Base-by-base conservation (phyloP, 2,888 invertebrate species). In the Phymatocera aterrima region DNA sequence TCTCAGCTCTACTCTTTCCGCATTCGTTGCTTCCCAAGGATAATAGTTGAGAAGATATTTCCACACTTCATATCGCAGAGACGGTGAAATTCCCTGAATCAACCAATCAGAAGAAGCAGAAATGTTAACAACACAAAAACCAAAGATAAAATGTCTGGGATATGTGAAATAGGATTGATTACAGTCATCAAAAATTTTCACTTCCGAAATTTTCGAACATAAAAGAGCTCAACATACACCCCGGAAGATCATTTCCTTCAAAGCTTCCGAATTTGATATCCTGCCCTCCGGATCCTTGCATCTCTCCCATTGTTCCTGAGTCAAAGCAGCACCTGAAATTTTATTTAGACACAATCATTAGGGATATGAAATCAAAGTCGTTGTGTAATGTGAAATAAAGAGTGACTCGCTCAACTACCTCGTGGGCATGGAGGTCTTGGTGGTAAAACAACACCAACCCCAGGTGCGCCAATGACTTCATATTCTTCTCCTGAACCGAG, bases 41-140 rank as follows among this genome's bases (percentile, higher is more conserved):
- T 95, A 95, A 88, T 97, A 98, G 83, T 96, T 96, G 0, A 99
- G 92, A 3, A 99, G 92, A 90, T 96, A 99, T 89, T 98, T 99
- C 99, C 99, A 99, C 0, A 98, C 97, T 84, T 96, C 96, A 18
- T 93, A 92, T 18, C 98, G 92, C 81, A 98, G 92, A 3, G 93
- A 92, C 78, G 94, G 94, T 12, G 94, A 94, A 28, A 98, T 93
- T 74, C 98, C 98, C 97, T 97, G 89, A 1, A 57, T 74, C 12
- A 77, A 60, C 8, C 12, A 28, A 79, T 31, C 60, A 31, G 8
- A 64, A 48, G 6, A 64, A 64, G 21, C 21, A 61, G n/a, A 31
- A 31, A 61, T 6, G 12, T 34, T 40, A 1, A 31, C 3, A 48
- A 77, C 18, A 15, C n/a, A 28, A 6, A 28, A n/a, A n/a, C n/a